phyloP scores from a whole-genome alignment of 2,113 vertebrate species.

The Willisornis vidua region DNA sequence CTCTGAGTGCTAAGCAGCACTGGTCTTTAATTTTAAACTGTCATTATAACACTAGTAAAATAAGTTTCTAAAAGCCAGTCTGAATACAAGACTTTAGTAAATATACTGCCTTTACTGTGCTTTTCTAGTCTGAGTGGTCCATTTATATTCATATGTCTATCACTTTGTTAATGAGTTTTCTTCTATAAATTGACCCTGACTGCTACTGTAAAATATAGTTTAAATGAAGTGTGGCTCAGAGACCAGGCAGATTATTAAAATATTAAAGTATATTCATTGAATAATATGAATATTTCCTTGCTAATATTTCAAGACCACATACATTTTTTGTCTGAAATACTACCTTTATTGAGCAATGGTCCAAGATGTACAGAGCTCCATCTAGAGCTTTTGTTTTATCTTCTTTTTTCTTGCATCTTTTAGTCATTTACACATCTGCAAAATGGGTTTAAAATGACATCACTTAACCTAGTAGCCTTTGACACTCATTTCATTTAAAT shows the following conservation, averaged over 20 bases:
- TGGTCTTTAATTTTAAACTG: not conserved
- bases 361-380: not conserved
- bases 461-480: slow-evolving; percentile 4
- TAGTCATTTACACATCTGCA: not conserved
- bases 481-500: not conserved
- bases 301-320: not conserved
- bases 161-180: slow-evolving; percentile 30
- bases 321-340: not conserved
- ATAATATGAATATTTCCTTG: not conserved
- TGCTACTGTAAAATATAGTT: slow-evolving; percentile 1
- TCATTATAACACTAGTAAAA: not conserved
- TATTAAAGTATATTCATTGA: not conserved
- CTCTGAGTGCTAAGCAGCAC: not conserved
- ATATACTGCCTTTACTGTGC: not conserved
- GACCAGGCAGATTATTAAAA: slow-evolving; percentile 7
- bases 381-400: not conserved
- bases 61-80: not conserved
- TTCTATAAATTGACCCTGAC: slow-evolving; percentile 22
- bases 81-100: not conserved
- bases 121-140: not conserved
- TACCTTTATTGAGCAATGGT: not conserved
- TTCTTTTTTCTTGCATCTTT: not conserved
- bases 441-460: slow-evolving; percentile 13
- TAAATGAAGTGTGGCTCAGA: slow-evolving; percentile 37
- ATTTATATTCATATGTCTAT: slow-evolving; percentile 27